phyloP scores from a whole-genome alignment of 1,140 invertebrate genomes.

The Drosophila elegans region DNA sequence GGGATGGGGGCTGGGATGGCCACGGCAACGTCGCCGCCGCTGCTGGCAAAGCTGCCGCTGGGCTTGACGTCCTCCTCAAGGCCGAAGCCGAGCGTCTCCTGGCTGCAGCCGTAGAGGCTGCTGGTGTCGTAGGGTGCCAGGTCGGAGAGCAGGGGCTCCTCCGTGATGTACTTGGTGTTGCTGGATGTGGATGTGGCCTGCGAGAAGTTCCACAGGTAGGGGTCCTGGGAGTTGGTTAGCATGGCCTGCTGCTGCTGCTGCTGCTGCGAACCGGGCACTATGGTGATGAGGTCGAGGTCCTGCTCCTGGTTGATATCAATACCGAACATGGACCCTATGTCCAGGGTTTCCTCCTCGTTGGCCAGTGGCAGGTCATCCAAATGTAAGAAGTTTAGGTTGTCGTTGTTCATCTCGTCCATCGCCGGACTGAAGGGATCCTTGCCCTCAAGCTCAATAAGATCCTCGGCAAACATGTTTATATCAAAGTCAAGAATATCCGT shows the following conservation, averaged over 20 bases:
- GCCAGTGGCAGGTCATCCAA: conserved; percentile 29
- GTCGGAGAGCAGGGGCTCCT: conserved; percentile 49
- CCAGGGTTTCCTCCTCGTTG: conserved; percentile 50
- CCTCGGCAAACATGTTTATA: conserved; percentile 77
- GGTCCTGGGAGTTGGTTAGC: conserved; percentile 43
- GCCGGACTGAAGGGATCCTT: conserved; percentile 59
- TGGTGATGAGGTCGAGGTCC: conserved; percentile 43
- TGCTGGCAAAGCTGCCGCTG: conserved; percentile 13
- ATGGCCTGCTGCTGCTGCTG: conserved; percentile 26
- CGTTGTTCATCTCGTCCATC: conserved; percentile 56
- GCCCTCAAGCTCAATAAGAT: conserved; percentile 59
- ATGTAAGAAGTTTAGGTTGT: conserved; percentile 35
- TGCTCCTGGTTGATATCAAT: conserved; percentile 48
- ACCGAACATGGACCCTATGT: conserved; percentile 33
- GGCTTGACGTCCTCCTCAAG: conserved; percentile 29
- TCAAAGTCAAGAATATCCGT: conserved; percentile 81
- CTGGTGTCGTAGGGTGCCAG: conserved; percentile 37
- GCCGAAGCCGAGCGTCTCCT: conserved; percentile 62
- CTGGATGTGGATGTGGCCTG: conserved; percentile 22
- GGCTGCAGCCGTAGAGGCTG: conserved; percentile 35
- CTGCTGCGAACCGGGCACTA: conserved; percentile 27
- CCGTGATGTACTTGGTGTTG: conserved; percentile 47
- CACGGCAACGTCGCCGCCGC: conserved; percentile 22
- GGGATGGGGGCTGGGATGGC: conserved; percentile 21
- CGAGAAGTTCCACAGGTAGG: conserved; percentile 39